Evolutionary conservation across 2,888 invertebrate species (phyloP).

Genomic region (Petrolisthes manimaculis): DNA sequence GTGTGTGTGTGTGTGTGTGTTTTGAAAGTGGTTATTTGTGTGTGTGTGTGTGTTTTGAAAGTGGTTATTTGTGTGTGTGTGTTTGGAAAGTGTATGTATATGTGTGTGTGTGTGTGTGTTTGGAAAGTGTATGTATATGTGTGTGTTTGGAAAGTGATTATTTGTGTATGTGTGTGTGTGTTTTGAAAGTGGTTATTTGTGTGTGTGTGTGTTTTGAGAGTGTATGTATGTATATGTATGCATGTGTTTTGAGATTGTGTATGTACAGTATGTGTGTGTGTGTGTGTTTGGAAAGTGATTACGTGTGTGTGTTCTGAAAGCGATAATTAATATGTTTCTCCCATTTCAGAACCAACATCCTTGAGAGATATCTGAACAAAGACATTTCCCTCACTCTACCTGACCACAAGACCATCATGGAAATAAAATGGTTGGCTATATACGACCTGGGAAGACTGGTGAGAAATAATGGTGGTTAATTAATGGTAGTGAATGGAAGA

Average conservation of each 20-base stretch:
- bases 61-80: neutral
- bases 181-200: neutral
- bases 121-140: neutral
- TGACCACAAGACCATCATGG: constrained; percentile 86
- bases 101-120: constrained; percentile 3
- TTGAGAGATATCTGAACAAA: constrained; percentile 86
- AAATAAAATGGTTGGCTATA: constrained; percentile 89
- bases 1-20: no score
- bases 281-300: neutral
- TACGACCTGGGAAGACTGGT: constrained; percentile 86
- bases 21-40: neutral
- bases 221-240: neutral
- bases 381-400: constrained; percentile 86
- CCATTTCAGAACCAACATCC: constrained; percentile 80
- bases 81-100: neutral
- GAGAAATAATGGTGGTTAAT: constrained; percentile 65
- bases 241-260: no score
- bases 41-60: neutral
- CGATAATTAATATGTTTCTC: no score
- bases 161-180: no score
- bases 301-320: neutral
- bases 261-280: neutral
- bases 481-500: no score
- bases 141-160: neutral
- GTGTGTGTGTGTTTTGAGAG: neutral